Evolutionary conservation across 2,113 vertebrate genomes (phyloP).

Genomic region (Propithecus coquereli): DNA sequence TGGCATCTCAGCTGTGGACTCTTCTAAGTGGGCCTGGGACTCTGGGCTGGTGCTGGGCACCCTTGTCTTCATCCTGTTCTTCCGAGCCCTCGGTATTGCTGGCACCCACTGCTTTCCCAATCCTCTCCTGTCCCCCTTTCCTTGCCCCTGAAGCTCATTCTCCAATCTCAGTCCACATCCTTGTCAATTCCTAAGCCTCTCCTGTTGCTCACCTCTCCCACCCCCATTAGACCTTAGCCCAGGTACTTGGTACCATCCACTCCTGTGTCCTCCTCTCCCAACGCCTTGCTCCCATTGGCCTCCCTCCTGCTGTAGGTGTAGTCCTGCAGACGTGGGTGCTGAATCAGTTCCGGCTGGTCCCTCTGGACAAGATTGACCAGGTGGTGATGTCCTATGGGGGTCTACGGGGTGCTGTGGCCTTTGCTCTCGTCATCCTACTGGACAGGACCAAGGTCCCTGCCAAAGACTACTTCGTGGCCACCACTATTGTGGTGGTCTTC

Average conservation of each 20-base stretch:
- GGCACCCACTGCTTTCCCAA: not conserved
- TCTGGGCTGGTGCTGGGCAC: conserved; percentile 94
- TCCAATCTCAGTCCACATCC: not conserved
- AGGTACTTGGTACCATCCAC: not conserved
- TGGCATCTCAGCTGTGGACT: conserved; percentile 96
- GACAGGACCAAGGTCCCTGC: conserved; percentile 90
- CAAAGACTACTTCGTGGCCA: conserved; percentile 98
- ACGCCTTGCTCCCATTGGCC: conserved; percentile 54
- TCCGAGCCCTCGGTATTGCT: conserved; percentile 91
- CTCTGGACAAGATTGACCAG: conserved; percentile 96
- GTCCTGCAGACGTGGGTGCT: conserved; percentile 93
- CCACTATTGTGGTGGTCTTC: conserved; percentile 96
- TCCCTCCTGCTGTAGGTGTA: conserved; percentile 86
- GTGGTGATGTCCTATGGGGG: conserved; percentile 99
- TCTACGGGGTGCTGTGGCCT: conserved; percentile 95
- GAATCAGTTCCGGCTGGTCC: conserved; percentile 94
- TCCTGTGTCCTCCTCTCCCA: conserved; percentile 38
- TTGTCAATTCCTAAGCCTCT: not conserved
- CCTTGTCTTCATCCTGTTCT: conserved; percentile 94
- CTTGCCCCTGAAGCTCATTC: not conserved
- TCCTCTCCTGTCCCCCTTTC: not conserved
- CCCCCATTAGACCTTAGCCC: conserved; percentile 36
- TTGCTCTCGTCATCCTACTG: conserved; percentile 94
- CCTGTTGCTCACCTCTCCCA: conserved; percentile 15
- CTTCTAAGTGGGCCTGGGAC: conserved; percentile 98